A percentile compares a stretch with the other conserved stretches of the same genome.
Conservation (phyloP, 2,888 invertebrate genomes). For the Cerastis rubricosa region DNA sequence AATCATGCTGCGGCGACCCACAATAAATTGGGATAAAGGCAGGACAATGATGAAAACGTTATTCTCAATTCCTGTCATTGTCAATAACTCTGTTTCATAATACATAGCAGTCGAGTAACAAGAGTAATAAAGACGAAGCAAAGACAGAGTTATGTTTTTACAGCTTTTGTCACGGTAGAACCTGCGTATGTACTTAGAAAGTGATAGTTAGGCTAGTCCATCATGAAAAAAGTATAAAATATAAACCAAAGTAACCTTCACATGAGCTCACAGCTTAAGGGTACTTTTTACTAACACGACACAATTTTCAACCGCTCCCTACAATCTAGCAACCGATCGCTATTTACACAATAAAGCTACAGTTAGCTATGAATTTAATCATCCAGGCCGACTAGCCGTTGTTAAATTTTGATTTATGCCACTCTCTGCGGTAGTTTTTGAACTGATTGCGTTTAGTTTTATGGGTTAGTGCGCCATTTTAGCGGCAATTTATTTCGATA, state of each 20-base stretch:
- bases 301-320: slow-evolving; percentile 11
- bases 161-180: neutral
- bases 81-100: neutral
- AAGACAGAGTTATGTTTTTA: neutral
- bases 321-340: slow-evolving; percentile 53
- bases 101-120: neutral
- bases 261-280: neutral
- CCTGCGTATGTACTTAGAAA: neutral
- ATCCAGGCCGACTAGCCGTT: slow-evolving; percentile 76
- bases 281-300: neutral
- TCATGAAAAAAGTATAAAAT: neutral
- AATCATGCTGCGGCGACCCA: no score
- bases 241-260: neutral
- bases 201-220: neutral
- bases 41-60: neutral
- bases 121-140: neutral
- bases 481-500: slow-evolving; percentile 75
- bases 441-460: slow-evolving; percentile 84
- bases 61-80: neutral
- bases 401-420: slow-evolving; percentile 84
- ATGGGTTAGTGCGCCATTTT: slow-evolving; percentile 74
- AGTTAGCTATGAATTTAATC: slow-evolving; percentile 82
- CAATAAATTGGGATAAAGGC: no score
- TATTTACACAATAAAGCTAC: slow-evolving; percentile 56
- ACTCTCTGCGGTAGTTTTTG: slow-evolving; percentile 83